phyloP scores from a whole-genome alignment of 2,888 invertebrate genomes.

The Lithophane socia region DNA sequence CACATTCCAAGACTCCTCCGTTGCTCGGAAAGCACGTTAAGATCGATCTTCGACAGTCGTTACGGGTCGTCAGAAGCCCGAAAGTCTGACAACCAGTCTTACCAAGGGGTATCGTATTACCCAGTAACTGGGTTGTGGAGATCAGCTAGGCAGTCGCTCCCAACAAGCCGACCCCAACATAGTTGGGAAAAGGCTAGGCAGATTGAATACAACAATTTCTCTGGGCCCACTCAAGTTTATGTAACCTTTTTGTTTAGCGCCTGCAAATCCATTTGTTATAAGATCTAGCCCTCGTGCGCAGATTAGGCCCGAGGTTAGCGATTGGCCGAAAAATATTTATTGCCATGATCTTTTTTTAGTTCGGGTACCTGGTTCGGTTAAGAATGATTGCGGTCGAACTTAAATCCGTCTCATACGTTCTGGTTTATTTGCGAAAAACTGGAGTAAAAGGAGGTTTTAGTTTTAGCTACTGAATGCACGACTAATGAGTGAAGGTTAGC shows the following conservation, averaged over 20 bases:
- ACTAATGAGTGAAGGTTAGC: constrained; percentile 37
- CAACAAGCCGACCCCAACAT: too few relatives aligned
- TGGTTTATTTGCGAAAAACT: constrained; percentile 13
- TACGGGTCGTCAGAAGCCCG: too few relatives aligned
- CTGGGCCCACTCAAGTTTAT: constrained; percentile 7
- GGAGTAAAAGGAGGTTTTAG: constrained; percentile 8
- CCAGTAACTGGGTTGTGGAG: too few relatives aligned
- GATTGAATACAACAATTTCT: too few relatives aligned
- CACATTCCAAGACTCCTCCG: too few relatives aligned
- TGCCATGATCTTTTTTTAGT: constrained; percentile 48
- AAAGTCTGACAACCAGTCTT: too few relatives aligned
- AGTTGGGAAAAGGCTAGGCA: too few relatives aligned
- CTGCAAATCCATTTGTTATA: constrained; percentile 47
- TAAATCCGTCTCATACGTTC: constrained; percentile 20
- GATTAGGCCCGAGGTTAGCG: constrained; percentile 55
- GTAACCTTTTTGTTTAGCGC: constrained; percentile 52
- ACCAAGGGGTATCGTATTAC: too few relatives aligned
- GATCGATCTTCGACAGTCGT: too few relatives aligned
- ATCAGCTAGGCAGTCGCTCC: too few relatives aligned
- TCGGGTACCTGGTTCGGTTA: constrained; percentile 23
- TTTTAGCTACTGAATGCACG: constrained; percentile 14
- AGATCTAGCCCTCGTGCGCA: constrained; percentile 38
- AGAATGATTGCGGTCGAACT: constrained; percentile 42
- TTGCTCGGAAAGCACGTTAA: too few relatives aligned
- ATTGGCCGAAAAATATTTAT: constrained; percentile 57